Percentiles rank a stretch among this genome's conserved stretches.
Evolutionary conservation across 2,113 vertebrate genomes (phyloP).

Genomic region (Apodemus sylvaticus): DNA sequence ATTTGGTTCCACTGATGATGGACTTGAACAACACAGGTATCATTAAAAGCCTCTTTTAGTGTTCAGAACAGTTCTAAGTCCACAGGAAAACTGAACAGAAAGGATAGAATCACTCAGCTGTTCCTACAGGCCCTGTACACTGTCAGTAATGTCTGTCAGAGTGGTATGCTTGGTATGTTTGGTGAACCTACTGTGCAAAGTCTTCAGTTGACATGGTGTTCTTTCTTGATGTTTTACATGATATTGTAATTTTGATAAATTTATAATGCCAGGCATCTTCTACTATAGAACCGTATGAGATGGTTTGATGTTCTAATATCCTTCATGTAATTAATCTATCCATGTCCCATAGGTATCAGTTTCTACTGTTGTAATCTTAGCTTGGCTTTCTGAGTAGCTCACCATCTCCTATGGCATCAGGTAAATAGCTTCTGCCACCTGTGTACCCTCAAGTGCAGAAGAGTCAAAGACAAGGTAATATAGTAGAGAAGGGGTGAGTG

Average conservation of each 20-base stretch:
- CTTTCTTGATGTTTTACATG: neutral
- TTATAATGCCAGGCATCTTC: neutral
- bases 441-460: neutral
- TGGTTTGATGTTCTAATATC: neutral
- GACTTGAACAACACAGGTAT: neutral
- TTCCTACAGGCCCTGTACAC: too few relatives aligned
- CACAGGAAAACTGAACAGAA: neutral
- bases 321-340: neutral
- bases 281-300: neutral
- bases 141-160: neutral
- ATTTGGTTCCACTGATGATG: neutral
- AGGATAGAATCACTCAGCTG: neutral
- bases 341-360: neutral
- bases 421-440: neutral
- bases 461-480: neutral
- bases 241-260: neutral
- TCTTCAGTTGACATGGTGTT: too few relatives aligned
- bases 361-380: neutral
- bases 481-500: neutral
- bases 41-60: neutral
- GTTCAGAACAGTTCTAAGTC: neutral
- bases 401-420: too few relatives aligned
- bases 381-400: neutral
- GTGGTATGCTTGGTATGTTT: too few relatives aligned
- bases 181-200: neutral